Percentiles rank a stretch among this genome's conserved stretches.
These are phyloP conservation scores for Chrysomela aeneicollis DNA, from an alignment of 2,888 invertebrate genomes.

Conservation along the genomic window DNA sequence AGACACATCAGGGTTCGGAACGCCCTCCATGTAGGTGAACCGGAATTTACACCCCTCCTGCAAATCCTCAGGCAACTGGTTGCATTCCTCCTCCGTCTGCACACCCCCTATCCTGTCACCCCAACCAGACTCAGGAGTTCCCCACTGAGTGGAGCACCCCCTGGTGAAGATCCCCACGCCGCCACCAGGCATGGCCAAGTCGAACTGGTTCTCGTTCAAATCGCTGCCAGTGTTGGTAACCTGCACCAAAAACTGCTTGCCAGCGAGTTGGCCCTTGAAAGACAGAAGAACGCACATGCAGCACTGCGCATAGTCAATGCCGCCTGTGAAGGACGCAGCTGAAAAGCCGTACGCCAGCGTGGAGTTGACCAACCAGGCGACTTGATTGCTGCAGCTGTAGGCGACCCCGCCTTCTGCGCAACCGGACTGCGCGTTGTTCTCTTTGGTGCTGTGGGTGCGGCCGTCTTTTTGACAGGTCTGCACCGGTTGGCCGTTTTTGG, in stretches of 20 bases:
- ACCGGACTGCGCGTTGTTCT: constrained; percentile 23
- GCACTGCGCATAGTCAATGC: background rate
- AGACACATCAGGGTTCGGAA: constrained; percentile 31
- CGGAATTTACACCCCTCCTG: constrained; percentile 35
- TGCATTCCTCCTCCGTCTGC: constrained; percentile 16
- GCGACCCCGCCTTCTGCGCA: constrained; percentile 20
- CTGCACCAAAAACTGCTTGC: constrained; percentile 31
- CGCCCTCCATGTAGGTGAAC: constrained; percentile 34
- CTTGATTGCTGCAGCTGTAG: constrained; percentile 21
- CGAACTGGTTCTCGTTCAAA: constrained; percentile 24
- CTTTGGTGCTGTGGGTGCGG: constrained; percentile 7
- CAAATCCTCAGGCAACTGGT: constrained; percentile 27
- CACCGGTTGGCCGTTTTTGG: constrained; percentile 17
- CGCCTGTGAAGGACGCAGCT: constrained; percentile 31
- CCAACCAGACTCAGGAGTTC: constrained; percentile 7
- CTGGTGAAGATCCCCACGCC: constrained; percentile 4
- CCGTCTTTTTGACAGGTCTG: constrained; percentile 27
- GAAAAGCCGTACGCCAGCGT: constrained; percentile 23
- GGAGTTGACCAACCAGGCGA: constrained; percentile 30
- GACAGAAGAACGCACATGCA: constrained; percentile 37
- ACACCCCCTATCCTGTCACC: constrained; percentile 10
- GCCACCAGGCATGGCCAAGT: constrained; percentile 29
- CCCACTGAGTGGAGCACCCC: constrained; percentile 8
- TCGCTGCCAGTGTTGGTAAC: constrained; percentile 24
- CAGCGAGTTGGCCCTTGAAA: constrained; percentile 33